Evolutionary conservation across 2,797 vertebrate species (phyloP).

Genomic region (Uromys caudimaculatus): DNA sequence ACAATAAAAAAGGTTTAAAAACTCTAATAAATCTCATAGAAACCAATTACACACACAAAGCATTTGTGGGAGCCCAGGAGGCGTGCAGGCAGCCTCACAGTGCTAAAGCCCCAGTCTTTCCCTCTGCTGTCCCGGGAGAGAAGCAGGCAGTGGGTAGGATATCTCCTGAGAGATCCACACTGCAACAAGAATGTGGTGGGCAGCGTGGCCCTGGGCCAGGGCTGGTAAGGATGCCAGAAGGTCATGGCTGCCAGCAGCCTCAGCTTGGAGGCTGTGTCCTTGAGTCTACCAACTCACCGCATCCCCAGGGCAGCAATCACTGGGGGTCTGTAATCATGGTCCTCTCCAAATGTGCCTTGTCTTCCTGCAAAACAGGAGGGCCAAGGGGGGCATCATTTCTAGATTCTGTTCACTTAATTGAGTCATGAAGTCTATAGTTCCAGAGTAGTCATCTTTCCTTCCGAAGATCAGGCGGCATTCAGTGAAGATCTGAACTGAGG

Average conservation of each 20-base stretch:
- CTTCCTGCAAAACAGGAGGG: neutral
- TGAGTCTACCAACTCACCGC: neutral
- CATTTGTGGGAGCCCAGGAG: neutral
- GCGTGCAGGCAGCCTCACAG: neutral
- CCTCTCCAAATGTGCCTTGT: neutral
- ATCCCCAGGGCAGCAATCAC: neutral
- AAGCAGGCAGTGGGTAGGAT: neutral
- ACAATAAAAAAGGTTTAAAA: slow-evolving; percentile 76
- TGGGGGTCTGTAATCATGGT: neutral
- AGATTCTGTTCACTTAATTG: neutral
- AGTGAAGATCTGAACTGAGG: neutral
- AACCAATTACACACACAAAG: slow-evolving; percentile 59
- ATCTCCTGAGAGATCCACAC: neutral
- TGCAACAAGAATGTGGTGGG: neutral
- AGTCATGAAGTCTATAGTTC: neutral
- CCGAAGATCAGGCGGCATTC: neutral
- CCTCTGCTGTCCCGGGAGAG: accelerated
- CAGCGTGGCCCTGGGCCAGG: neutral
- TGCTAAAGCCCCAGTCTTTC: neutral
- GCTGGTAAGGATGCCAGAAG: neutral
- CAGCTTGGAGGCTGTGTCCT: neutral
- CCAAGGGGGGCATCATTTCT: neutral
- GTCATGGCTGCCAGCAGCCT: neutral
- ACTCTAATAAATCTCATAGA: slow-evolving; percentile 70
- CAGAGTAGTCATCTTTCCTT: neutral